These are phyloP conservation scores for Phocoena phocoena DNA, from an alignment of 2,113 vertebrate species.

Conservation along the genomic window DNA sequence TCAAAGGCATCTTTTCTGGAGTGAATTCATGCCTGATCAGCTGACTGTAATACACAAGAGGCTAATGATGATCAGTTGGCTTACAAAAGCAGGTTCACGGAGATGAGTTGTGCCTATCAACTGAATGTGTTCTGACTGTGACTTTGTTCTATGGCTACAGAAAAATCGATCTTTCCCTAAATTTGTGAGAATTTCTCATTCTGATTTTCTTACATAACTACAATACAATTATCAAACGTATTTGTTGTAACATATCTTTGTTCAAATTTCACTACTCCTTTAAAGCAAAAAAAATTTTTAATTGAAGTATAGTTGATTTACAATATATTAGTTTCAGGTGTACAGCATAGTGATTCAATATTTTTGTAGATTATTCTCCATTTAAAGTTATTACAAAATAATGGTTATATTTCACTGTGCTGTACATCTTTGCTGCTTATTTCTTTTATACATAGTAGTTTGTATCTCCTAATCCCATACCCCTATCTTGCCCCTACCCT, in stretches of 20 bases:
- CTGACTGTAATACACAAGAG: background rate
- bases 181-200: background rate
- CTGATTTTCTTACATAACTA: background rate
- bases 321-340: background rate
- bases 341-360: background rate
- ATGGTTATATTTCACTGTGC: background rate
- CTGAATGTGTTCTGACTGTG: background rate
- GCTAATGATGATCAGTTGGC: background rate
- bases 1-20: background rate
- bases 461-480: background rate
- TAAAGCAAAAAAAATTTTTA: background rate
- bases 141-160: background rate
- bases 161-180: background rate
- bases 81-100: background rate
- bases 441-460: background rate
- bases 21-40: background rate
- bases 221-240: background rate
- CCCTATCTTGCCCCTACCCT: background rate
- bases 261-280: background rate
- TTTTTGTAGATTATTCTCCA: background rate
- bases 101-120: background rate
- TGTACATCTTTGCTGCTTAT: background rate
- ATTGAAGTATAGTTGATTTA: background rate
- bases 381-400: background rate
- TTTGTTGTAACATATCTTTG: background rate